A percentile compares a stretch with the other conserved stretches of the same genome.
Evolutionary conservation across 2,113 vertebrate species (phyloP).

Genomic region (Hylia prasina): DNA sequence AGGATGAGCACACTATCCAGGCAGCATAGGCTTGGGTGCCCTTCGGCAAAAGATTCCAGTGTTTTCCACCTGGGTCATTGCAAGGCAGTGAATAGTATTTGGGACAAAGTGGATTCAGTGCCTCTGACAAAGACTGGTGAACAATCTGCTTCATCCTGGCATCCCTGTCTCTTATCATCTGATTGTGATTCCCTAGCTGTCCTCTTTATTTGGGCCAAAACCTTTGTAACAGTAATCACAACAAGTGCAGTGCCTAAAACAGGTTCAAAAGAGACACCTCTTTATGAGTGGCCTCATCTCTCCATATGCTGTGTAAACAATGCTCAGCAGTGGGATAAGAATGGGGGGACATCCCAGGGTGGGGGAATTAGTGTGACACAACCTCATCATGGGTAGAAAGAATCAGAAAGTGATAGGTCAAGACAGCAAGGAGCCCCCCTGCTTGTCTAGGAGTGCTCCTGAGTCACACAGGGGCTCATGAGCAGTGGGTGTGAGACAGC

Average conservation of each 20-base stretch:
- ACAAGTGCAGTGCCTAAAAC: not conserved
- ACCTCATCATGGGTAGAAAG: not conserved
- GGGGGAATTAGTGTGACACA: not conserved
- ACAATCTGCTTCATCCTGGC: not conserved
- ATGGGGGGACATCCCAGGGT: not conserved
- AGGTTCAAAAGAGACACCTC: accelerated
- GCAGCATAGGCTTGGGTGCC: not conserved
- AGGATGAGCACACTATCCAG: not conserved
- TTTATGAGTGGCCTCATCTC: not conserved
- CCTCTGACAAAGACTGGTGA: not conserved
- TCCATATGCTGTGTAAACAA: not conserved
- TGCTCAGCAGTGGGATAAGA: not conserved
- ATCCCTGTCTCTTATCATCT: not conserved
- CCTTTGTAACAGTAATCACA: not conserved
- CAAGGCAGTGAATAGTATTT: not conserved
- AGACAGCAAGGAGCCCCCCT: not conserved
- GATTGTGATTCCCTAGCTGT: not conserved
- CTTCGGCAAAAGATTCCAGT: not conserved
- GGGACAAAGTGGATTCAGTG: not conserved
- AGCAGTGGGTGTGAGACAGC: not conserved
- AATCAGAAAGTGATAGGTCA: not conserved
- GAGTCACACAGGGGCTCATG: not conserved
- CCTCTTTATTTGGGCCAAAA: not conserved
- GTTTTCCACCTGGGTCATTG: not conserved
- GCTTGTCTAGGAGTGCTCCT: not conserved